Evolutionary conservation across 2,797 vertebrate genomes (phyloP).

Genomic region (Erethizon dorsatum): DNA sequence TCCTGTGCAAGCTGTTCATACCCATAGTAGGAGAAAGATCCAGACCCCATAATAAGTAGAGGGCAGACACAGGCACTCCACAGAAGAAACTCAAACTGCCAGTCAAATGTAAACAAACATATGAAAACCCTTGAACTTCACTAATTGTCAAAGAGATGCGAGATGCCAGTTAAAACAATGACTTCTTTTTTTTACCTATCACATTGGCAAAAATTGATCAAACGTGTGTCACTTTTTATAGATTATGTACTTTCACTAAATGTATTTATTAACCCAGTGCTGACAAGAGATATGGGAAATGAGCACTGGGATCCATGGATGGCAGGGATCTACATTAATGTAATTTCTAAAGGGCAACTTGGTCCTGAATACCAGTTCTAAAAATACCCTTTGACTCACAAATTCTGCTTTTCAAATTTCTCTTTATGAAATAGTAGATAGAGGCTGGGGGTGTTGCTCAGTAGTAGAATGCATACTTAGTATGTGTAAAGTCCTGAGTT

Average conservation of each 20-base stretch:
- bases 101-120: not conserved
- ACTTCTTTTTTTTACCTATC: not conserved
- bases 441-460: not conserved
- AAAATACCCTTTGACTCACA: not conserved
- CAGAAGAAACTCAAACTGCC: not conserved
- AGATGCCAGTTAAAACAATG: not conserved
- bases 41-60: not conserved
- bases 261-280: not conserved
- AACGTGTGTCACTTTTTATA: not conserved
- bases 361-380: not conserved
- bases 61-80: not conserved
- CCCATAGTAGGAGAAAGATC: not conserved
- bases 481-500: not conserved
- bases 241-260: not conserved
- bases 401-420: not conserved
- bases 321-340: not conserved
- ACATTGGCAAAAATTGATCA: not conserved
- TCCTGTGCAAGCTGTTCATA: not conserved
- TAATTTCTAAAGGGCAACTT: not conserved
- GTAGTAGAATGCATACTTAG: not conserved
- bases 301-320: not conserved
- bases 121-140: not conserved
- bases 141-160: not conserved
- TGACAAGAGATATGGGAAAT: not conserved
- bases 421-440: not conserved